A percentile compares a stretch with the other conserved stretches of the same genome.
Conservation (phyloP, 2,797 vertebrate genomes). For the Phaenicophaeus curvirostris region DNA sequence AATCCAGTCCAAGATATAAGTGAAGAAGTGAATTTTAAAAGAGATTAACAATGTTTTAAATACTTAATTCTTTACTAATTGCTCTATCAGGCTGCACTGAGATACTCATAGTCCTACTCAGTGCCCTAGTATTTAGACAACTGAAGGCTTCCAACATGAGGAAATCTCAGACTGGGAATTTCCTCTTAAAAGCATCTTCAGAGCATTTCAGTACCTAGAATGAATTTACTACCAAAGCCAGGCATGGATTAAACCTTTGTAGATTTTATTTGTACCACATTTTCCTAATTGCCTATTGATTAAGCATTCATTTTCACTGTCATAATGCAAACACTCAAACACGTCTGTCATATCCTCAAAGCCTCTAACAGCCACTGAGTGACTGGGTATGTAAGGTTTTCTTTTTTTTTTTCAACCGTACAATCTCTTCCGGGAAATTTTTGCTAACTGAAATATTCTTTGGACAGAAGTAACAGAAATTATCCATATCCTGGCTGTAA, state of each 20-base stretch:
- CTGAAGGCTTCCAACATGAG: neutral
- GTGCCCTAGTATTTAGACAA: neutral
- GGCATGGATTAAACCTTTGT: neutral
- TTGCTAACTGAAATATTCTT: neutral
- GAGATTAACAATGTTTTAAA: neutral
- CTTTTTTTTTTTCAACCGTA: neutral
- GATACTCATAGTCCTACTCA: neutral
- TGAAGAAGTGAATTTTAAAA: neutral
- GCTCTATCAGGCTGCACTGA: neutral
- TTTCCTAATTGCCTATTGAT: neutral
- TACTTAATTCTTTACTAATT: neutral
- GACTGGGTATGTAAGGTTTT: neutral
- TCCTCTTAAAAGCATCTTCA: neutral
- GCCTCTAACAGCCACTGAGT: neutral
- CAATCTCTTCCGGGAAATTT: neutral
- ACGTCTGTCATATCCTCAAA: neutral
- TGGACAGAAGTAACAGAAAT: neutral
- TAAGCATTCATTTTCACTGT: neutral
- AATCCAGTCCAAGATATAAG: neutral
- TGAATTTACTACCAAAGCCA: neutral
- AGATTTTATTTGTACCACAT: neutral
- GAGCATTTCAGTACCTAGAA: neutral
- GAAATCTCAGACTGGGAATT: neutral
- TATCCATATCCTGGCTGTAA: neutral
- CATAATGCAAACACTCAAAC: neutral